Evolutionary conservation across 2,113 vertebrate genomes (phyloP).

Genomic region (Seriola rivoliana): DNA sequence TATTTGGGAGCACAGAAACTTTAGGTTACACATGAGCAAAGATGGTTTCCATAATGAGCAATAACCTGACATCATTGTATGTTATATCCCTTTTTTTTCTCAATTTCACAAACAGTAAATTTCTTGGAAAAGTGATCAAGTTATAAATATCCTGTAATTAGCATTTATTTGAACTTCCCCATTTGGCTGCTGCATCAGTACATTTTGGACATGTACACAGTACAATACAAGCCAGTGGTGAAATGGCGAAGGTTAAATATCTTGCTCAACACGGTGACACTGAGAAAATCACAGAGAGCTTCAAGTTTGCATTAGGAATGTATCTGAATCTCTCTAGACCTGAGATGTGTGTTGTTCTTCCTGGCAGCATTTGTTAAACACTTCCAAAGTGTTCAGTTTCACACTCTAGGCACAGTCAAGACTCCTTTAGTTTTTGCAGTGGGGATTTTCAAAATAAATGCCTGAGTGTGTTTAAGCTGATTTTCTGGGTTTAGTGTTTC

Average conservation of each 20-base stretch:
- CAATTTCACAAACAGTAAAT: background rate
- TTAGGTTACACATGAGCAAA: background rate
- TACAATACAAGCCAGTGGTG: background rate
- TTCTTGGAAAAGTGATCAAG: background rate
- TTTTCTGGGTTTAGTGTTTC: slow-evolving; percentile 80
- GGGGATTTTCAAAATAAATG: slow-evolving; percentile 79
- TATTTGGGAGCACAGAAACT: background rate
- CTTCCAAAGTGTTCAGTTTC: slow-evolving; percentile 69
- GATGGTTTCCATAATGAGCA: background rate
- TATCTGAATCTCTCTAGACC: slow-evolving; percentile 50
- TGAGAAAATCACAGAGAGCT: slow-evolving; percentile 51
- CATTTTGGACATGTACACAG: background rate
- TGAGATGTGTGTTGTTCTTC: slow-evolving; percentile 67
- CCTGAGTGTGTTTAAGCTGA: slow-evolving; percentile 67
- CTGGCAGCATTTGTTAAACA: slow-evolving; percentile 73
- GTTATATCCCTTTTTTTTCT: background rate
- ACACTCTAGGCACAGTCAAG: slow-evolving; percentile 59
- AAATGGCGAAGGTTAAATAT: slow-evolving; percentile 33
- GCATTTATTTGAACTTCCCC: background rate
- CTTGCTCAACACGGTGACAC: slow-evolving; percentile 33
- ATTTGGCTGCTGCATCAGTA: background rate
- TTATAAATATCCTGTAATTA: background rate
- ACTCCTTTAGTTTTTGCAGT: slow-evolving; percentile 63
- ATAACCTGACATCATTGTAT: background rate
- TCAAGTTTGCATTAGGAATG: slow-evolving; percentile 60